Evolutionary conservation across 2,797 vertebrate species (phyloP).

Genomic region (Trichosurus vulpecula): DNA sequence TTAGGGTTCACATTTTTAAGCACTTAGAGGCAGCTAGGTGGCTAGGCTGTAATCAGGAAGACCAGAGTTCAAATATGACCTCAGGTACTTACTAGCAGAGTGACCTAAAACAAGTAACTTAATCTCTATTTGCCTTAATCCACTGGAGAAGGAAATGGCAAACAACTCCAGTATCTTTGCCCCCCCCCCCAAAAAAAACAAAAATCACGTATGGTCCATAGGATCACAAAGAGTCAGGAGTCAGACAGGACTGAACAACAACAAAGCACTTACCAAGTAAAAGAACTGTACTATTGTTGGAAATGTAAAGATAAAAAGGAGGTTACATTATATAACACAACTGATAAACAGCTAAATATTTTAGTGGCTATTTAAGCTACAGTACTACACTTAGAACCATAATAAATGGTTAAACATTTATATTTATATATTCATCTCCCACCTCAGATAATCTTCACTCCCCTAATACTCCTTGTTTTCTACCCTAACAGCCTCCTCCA

Average conservation of each 20-base stretch:
- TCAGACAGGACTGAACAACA: neutral
- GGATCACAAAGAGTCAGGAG: neutral
- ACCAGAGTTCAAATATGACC: neutral
- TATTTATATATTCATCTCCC: neutral
- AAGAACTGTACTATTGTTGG: neutral
- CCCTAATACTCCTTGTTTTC: neutral
- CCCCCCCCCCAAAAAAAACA: neutral
- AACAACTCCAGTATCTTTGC: neutral
- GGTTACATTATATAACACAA: neutral
- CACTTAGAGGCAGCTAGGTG: neutral
- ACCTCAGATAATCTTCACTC: neutral
- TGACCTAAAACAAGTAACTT: neutral
- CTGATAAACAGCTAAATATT: neutral
- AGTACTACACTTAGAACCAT: neutral
- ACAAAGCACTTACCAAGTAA: neutral
- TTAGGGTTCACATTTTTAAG: neutral
- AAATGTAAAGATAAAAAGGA: neutral
- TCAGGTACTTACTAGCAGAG: neutral
- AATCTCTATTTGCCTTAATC: neutral
- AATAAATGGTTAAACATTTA: neutral
- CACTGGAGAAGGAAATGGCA: neutral
- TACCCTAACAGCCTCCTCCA: neutral
- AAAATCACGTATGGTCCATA: neutral
- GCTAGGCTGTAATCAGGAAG: neutral
- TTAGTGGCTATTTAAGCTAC: neutral